Evolutionary conservation across 2,113 vertebrate species (phyloP).

Genomic region (Aptenodytes patagonicus): DNA sequence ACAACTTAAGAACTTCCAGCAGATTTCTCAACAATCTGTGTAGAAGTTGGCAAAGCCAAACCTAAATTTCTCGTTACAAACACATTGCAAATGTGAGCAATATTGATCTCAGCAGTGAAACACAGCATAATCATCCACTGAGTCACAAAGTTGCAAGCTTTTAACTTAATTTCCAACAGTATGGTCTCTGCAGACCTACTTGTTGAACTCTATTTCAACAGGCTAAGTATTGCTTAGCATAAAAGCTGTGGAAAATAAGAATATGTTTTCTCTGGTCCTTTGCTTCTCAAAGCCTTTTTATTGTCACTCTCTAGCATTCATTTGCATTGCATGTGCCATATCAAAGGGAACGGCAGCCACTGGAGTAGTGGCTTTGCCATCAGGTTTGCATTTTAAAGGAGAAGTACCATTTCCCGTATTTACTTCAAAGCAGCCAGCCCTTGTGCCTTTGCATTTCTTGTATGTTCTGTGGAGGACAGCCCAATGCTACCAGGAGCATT

Average conservation of each 20-base stretch:
- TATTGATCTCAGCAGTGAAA: neutral
- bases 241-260: neutral
- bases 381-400: slow-evolving; percentile 15
- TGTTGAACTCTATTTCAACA: neutral
- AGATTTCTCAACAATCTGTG: neutral
- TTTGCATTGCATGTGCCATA: neutral
- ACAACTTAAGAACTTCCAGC: neutral
- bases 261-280: neutral
- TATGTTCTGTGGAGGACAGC: neutral
- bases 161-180: neutral
- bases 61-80: neutral
- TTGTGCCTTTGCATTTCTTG: neutral
- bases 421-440: neutral
- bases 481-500: neutral
- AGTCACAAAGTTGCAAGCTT: neutral
- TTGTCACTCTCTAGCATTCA: neutral
- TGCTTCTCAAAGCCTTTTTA: neutral
- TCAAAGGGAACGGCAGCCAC: neutral
- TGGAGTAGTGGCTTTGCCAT: neutral
- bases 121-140: neutral
- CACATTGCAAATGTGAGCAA: neutral
- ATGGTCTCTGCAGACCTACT: neutral
- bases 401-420: neutral
- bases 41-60: neutral
- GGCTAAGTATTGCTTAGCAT: neutral